Conservation (phyloP, 2,888 invertebrate species). For the Eulithis prunata region DNA sequence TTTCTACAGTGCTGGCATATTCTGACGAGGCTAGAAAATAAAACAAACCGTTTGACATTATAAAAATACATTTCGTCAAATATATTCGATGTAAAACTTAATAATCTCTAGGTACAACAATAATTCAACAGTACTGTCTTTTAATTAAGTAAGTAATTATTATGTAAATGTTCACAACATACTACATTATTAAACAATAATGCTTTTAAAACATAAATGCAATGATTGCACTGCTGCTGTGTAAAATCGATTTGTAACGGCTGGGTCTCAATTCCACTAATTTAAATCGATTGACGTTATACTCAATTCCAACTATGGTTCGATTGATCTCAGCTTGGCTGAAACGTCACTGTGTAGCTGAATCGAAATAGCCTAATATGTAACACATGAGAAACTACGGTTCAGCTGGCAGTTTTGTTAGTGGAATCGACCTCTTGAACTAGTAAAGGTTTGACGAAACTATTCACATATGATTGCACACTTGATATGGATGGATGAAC, state of each 20-base stretch:
- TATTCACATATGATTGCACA: neutral
- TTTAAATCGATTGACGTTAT: too few relatives aligned
- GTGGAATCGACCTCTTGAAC: neutral
- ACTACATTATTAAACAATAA: conserved; percentile 4
- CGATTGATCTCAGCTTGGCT: too few relatives aligned
- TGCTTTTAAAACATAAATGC: conserved; percentile 18
- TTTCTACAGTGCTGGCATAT: neutral
- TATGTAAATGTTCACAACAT: neutral
- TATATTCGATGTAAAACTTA: conserved; percentile 11
- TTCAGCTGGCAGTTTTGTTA: too few relatives aligned
- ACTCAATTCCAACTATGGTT: too few relatives aligned
- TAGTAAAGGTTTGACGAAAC: conserved; percentile 5
- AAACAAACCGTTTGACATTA: conserved; percentile 8
- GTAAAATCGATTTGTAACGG: conserved; percentile 16
- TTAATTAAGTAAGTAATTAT: conserved; percentile 2
- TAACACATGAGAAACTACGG: too few relatives aligned
- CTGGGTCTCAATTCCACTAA: neutral
- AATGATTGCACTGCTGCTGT: conserved; percentile 11
- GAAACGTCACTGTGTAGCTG: too few relatives aligned
- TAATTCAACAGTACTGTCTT: conserved; percentile 16
- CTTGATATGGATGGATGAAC: neutral
- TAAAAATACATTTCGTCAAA: conserved; percentile 14
- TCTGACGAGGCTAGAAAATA: conserved; percentile 4
- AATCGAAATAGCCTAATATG: too few relatives aligned
- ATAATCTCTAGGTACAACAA: conserved; percentile 10